Evolutionary conservation across 2,113 vertebrate species (phyloP).

Genomic region (Podarcis raffonei): DNA sequence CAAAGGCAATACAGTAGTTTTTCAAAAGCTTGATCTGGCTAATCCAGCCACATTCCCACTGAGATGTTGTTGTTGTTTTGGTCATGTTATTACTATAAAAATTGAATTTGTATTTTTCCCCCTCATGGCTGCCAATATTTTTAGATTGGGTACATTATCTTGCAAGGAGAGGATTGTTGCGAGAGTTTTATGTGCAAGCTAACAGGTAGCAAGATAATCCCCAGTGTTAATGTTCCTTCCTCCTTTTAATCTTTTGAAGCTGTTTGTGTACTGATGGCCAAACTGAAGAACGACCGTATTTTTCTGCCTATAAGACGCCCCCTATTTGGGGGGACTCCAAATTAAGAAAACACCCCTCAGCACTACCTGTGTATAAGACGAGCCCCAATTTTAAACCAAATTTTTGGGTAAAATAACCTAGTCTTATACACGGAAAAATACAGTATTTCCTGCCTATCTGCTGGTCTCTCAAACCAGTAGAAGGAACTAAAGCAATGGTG

Average conservation of each 20-base stretch:
- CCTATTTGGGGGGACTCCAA: too few relatives aligned
- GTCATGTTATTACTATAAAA: not conserved
- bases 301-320: too few relatives aligned
- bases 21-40: not conserved
- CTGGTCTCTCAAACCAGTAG: too few relatives aligned
- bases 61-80: not conserved
- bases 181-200: not conserved
- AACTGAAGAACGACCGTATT: not conserved
- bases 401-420: too few relatives aligned
- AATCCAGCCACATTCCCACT: not conserved
- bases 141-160: not conserved
- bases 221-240: not conserved
- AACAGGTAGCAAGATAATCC: not conserved
- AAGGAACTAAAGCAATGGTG: too few relatives aligned
- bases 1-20: not conserved
- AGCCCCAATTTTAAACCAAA: too few relatives aligned
- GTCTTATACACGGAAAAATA: too few relatives aligned
- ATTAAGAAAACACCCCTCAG: too few relatives aligned
- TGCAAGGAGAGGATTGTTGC: not conserved
- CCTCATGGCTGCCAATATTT: not conserved
- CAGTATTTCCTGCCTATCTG: too few relatives aligned
- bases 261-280: not conserved
- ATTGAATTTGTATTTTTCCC: not conserved
- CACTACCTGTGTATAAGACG: too few relatives aligned
- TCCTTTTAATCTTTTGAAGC: not conserved